Evolutionary conservation across 2,113 vertebrate species (phyloP).

Genomic region (Apteryx mantelli): DNA sequence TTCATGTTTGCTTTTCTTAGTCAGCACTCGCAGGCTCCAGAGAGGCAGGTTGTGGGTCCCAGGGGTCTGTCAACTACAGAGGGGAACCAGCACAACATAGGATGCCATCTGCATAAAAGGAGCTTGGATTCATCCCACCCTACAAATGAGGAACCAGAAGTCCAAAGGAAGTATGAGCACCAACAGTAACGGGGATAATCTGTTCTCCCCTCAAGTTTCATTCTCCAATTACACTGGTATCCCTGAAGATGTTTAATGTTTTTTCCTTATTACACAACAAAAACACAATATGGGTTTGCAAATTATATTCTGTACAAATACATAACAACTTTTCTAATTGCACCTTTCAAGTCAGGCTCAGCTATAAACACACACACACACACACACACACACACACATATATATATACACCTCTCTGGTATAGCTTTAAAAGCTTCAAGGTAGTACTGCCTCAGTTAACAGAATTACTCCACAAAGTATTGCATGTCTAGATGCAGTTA

Average conservation of each 20-base stretch:
- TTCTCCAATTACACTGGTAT: neutral
- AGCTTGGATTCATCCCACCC: neutral
- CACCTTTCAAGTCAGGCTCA: neutral
- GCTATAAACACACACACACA: neutral
- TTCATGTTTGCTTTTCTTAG: neutral
- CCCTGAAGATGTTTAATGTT: neutral
- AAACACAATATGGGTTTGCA: neutral
- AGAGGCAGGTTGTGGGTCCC: no score
- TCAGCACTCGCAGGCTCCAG: no score
- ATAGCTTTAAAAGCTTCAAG: neutral
- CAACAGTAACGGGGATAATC: neutral
- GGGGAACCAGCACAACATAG: neutral
- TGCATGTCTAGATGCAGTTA: neutral
- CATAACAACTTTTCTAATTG: neutral
- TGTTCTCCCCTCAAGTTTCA: neutral
- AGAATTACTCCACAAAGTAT: neutral
- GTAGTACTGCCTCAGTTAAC: neutral
- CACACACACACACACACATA: no score
- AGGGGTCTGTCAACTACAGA: neutral
- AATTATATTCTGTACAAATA: neutral
- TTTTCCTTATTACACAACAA: neutral
- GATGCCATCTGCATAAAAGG: neutral
- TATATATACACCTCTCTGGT: neutral
- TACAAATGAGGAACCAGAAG: neutral
- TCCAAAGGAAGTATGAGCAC: neutral